Conservation (phyloP, 2,888 invertebrate species). For the Parochlus steinenii region DNA sequence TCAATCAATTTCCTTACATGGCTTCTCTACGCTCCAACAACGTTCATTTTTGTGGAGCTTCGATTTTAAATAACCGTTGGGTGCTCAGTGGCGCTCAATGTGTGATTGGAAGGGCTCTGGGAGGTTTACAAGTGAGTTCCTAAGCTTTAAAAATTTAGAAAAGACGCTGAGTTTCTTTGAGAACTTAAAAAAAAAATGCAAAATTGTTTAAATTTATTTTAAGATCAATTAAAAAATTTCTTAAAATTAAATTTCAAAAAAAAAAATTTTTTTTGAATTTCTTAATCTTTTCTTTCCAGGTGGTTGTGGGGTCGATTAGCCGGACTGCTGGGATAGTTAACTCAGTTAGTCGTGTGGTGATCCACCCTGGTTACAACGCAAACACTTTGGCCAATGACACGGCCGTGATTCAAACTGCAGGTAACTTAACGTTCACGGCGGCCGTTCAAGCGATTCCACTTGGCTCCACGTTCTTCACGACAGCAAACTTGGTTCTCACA, state of each 20-base stretch:
- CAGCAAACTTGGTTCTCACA: no score
- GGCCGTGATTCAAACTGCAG: constrained; percentile 7
- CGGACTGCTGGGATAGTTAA: constrained; percentile 3
- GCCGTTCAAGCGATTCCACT: constrained; percentile 5
- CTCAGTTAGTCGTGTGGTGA: constrained; percentile 5
- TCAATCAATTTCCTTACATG: constrained; percentile 17
- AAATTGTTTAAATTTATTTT: no score
- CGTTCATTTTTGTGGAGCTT: constrained; percentile 18
- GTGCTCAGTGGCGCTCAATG: constrained; percentile 20
- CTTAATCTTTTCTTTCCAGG: constrained; percentile 6
- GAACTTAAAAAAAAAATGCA: no score
- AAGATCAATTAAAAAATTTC: no score
- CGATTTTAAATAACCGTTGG: constrained; percentile 17
- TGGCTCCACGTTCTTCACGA: no score
- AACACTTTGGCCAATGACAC: constrained; percentile 12
- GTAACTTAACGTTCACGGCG: constrained; percentile 3
- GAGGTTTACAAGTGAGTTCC: constrained; percentile 3
- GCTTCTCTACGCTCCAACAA: constrained; percentile 16
- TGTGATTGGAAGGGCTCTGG: constrained; percentile 10
- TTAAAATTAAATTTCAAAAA: no score
- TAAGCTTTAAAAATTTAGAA: no score
- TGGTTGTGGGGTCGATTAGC: constrained; percentile 5
- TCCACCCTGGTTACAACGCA: constrained; percentile 12
- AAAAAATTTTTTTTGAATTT: no score
- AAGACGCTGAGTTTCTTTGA: no score